Conservation (phyloP, 92 coral and sea anemone genomes). For the Phenganax marumi region DNA sequence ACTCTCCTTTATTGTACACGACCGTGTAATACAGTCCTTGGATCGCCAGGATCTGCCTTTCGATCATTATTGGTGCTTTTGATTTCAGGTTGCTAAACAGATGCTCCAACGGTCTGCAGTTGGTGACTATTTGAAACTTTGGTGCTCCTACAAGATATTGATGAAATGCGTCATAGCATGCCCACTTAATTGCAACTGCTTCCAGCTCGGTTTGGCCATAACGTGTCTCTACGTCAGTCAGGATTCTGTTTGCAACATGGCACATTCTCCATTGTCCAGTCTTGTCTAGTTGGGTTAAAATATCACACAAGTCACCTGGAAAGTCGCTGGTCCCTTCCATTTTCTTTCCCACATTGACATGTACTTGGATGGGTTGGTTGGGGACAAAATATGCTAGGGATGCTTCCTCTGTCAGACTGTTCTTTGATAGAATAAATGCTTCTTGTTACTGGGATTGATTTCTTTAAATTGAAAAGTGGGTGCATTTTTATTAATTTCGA, state of each 20-base stretch:
- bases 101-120: constrained; percentile 5
- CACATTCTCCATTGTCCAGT: constrained; percentile 9
- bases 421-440: not conserved
- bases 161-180: not conserved
- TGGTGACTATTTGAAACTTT: not conserved
- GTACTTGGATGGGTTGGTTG: not conserved
- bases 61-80: not conserved
- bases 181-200: constrained; percentile 14
- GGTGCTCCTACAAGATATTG: not conserved
- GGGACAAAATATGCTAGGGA: not conserved
- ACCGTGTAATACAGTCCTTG: constrained; percentile 8
- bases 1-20: not conserved
- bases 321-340: not conserved
- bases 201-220: not conserved
- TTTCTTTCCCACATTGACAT: not conserved
- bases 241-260: constrained; percentile 12
- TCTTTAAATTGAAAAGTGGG: too few relatives aligned
- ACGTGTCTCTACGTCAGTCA: constrained; percentile 18
- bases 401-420: not conserved
- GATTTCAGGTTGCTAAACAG: constrained; percentile 7
- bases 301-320: not conserved
- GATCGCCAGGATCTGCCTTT: constrained; percentile 7
- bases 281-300: not conserved
- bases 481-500: too few relatives aligned
- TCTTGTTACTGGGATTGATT: not conserved